These are phyloP conservation scores for Bugulina stolonifera DNA, from an alignment of 2,888 invertebrate genomes.

Conservation along the genomic window DNA sequence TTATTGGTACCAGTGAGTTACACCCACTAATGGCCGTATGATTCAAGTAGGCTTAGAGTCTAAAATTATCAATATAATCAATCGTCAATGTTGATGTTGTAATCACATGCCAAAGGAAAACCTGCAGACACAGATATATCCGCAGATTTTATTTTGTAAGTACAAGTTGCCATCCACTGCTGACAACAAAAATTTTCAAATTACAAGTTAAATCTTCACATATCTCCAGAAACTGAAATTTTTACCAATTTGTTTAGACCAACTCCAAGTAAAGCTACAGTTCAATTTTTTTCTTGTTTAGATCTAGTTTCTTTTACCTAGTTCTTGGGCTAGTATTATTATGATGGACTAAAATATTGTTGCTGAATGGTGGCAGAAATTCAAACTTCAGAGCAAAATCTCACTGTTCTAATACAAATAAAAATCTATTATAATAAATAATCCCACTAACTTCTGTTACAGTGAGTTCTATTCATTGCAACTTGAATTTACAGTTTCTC, in stretches of 20 bases:
- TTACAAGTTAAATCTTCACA: not conserved
- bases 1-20: not conserved
- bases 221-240: not conserved
- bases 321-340: not conserved
- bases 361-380: too few relatives aligned
- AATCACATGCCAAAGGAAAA: not conserved
- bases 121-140: not conserved
- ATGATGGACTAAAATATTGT: not conserved
- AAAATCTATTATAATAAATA: too few relatives aligned
- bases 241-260: not conserved
- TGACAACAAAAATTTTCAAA: not conserved
- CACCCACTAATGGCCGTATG: not conserved
- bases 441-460: too few relatives aligned
- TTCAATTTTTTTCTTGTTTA: not conserved
- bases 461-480: too few relatives aligned
- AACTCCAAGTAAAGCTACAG: not conserved
- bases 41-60: not conserved
- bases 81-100: not conserved
- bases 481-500: too few relatives aligned
- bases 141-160: too few relatives aligned
- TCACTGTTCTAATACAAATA: too few relatives aligned
- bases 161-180: too few relatives aligned
- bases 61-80: not conserved
- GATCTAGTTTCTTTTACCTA: not conserved
- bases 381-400: too few relatives aligned